Conservation (phyloP, 2,888 invertebrate genomes). For the Cacoxenus indagator region DNA sequence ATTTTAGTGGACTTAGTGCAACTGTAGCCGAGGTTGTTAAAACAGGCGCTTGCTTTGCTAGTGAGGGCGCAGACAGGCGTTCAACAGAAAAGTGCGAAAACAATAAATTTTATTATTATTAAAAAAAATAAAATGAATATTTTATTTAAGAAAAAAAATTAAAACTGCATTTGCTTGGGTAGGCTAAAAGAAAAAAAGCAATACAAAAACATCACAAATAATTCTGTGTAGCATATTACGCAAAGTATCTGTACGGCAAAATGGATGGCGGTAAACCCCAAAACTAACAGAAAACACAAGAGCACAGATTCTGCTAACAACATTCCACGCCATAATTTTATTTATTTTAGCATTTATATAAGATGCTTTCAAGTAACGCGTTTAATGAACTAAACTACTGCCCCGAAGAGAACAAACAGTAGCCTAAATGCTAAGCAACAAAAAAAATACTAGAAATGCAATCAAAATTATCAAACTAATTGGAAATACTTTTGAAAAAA, state of each 20-base stretch:
- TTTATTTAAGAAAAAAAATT: conserved; percentile 13
- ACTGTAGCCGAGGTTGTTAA: conserved; percentile 20
- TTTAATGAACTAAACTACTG: conserved; percentile 64
- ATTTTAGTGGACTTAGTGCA: conserved; percentile 23
- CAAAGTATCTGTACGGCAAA: conserved; percentile 33
- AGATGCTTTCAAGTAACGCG: conserved; percentile 32
- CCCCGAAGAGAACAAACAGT: conserved; percentile 71
- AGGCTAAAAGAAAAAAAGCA: conserved; percentile 44
- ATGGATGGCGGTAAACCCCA: conserved; percentile 2
- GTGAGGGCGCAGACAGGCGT: background rate
- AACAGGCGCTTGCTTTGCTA: conserved; percentile 3
- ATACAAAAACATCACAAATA: background rate
- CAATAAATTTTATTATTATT: background rate
- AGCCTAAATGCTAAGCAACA: conserved; percentile 58
- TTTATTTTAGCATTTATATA: background rate
- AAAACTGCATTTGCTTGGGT: conserved; percentile 62
- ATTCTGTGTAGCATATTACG: background rate
- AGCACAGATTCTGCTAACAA: conserved; percentile 54
- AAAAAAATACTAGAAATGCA: conserved; percentile 28
- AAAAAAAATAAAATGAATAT: conserved; percentile 20
- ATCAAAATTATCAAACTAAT: conserved; percentile 23
- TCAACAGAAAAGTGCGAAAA: conserved; percentile 10
- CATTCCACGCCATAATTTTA: conserved; percentile 20
- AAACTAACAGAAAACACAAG: conserved; percentile 53
- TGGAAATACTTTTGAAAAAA: conserved; percentile 30